Percentiles rank a stretch among this genome's conserved stretches.
These are phyloP conservation scores for Drosophila affinis DNA, from an alignment of 2,888 invertebrate genomes.

Conservation along the genomic window DNA sequence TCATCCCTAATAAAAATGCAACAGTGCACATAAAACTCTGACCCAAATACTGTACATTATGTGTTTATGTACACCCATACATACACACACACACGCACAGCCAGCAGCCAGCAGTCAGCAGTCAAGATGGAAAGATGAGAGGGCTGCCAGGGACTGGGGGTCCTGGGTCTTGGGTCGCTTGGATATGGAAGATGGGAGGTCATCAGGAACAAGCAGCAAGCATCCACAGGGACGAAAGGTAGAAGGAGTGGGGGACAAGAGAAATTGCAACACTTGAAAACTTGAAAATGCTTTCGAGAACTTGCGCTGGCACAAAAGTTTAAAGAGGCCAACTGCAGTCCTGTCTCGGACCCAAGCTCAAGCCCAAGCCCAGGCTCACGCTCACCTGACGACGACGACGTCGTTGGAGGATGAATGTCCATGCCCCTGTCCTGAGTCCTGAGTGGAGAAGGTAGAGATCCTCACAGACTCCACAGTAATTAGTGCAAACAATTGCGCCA, in stretches of 20 bases:
- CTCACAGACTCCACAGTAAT: conserved; percentile 53
- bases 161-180: neutral
- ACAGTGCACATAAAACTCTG: conserved; percentile 50
- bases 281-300: conserved; percentile 74
- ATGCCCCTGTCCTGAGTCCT: no score
- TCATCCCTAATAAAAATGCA: conserved; percentile 50
- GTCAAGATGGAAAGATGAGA: conserved; percentile 6
- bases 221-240: neutral
- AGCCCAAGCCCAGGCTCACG: neutral
- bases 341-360: conserved; percentile 15
- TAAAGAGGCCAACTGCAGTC: conserved; percentile 51
- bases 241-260: conserved; percentile 25
- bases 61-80: conserved; percentile 50
- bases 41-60: conserved; percentile 73
- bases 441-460: neutral
- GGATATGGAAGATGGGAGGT: neutral
- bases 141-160: conserved; percentile 11
- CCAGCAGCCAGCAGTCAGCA: no score
- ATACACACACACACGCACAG: neutral
- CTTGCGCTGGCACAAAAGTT: conserved; percentile 57
- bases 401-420: neutral
- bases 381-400: conserved; percentile 13
- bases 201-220: neutral
- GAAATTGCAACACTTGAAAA: conserved; percentile 77
- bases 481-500: conserved; percentile 76